Conservation (phyloP, 92 coral and sea anemone species). For the Nematostella vectensis region DNA sequence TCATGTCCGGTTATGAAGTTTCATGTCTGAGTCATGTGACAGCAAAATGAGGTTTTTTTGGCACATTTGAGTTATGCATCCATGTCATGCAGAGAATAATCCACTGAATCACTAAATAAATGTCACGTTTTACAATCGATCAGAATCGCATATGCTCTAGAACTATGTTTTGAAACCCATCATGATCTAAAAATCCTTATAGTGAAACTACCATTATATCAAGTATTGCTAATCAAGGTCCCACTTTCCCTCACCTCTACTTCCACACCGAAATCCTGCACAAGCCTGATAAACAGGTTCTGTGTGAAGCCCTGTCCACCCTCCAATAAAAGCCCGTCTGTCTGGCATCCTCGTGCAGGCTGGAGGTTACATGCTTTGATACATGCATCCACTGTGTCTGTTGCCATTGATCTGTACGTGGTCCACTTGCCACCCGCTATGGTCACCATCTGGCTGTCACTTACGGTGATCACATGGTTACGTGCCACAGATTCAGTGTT, state of each 20-base stretch:
- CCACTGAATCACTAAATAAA: too few relatives aligned
- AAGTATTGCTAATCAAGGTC: too few relatives aligned
- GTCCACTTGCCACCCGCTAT: conserved; percentile 99
- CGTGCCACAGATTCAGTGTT: conserved; percentile 90
- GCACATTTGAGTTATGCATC: too few relatives aligned
- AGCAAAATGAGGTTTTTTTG: too few relatives aligned
- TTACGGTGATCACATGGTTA: conserved; percentile 86
- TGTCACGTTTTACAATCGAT: too few relatives aligned
- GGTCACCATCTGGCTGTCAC: conserved; percentile 84
- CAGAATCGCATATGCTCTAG: too few relatives aligned
- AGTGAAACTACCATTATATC: too few relatives aligned
- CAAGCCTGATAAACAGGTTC: conserved; percentile 65
- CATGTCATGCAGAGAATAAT: too few relatives aligned
- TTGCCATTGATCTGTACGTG: conserved; percentile 91
- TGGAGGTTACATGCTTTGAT: conserved; percentile 66
- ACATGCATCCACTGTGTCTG: conserved; percentile 86
- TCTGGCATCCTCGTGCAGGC: conserved; percentile 80
- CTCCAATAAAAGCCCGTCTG: conserved; percentile 87
- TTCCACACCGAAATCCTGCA: conserved; percentile 92
- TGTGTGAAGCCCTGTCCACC: conserved; percentile 89
- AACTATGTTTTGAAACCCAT: too few relatives aligned
- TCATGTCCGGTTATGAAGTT: too few relatives aligned
- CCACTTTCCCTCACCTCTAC: conserved; percentile 70
- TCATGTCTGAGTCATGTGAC: too few relatives aligned
- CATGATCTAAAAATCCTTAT: too few relatives aligned